Conservation (phyloP, 2,888 invertebrate genomes). For the Baronia brevicornis region DNA sequence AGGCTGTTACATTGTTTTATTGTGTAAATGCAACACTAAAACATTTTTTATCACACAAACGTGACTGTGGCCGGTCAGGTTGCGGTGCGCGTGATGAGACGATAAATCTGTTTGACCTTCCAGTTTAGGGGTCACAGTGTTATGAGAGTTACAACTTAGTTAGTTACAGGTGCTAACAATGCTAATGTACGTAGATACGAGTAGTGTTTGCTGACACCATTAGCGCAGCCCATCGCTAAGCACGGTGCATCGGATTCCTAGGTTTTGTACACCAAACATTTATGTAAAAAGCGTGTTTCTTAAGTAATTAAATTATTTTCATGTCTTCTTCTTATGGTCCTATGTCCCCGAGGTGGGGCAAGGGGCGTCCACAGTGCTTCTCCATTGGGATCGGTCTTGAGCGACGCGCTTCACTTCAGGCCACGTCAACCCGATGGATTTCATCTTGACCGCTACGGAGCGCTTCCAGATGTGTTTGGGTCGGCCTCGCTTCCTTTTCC, state of each 20-base stretch:
- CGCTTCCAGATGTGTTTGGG: too few relatives aligned
- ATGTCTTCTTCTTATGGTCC: too few relatives aligned
- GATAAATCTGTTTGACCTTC: conserved; percentile 13
- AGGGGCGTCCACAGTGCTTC: too few relatives aligned
- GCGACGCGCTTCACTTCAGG: too few relatives aligned
- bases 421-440: too few relatives aligned
- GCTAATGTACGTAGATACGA: conserved; percentile 21
- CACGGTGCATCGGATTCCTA: not conserved
- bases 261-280: not conserved
- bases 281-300: too few relatives aligned
- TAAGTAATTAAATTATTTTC: too few relatives aligned
- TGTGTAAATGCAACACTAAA: conserved; percentile 4
- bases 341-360: too few relatives aligned
- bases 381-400: too few relatives aligned
- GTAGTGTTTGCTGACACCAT: conserved; percentile 9
- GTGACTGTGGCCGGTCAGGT: conserved; percentile 4
- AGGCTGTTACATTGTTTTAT: too few relatives aligned
- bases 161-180: conserved; percentile 18
- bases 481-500: too few relatives aligned
- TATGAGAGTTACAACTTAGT: conserved; percentile 18
- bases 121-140: conserved; percentile 13
- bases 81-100: conserved; percentile 17
- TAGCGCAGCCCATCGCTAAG: not conserved
- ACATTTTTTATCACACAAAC: conserved; percentile 8
- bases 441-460: too few relatives aligned